A percentile compares a stretch with the other conserved stretches of the same genome.
phyloP scores from a whole-genome alignment of 2,888 invertebrate genomes.

The Germaria angustata region DNA sequence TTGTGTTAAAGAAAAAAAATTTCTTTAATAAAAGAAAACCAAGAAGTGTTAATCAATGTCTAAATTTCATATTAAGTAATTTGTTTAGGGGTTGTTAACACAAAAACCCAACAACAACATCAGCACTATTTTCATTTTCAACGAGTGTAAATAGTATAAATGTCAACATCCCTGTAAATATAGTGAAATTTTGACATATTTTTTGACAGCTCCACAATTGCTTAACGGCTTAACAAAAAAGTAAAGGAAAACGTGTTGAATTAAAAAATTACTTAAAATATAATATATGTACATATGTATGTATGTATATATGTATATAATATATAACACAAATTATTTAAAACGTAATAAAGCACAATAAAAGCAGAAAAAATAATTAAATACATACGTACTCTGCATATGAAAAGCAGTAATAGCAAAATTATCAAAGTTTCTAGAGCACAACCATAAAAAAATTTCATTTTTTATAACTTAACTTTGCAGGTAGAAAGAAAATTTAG shows the following conservation, averaged over 20 bases:
- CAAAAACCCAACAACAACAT: background rate
- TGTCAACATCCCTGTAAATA: conserved; percentile 54
- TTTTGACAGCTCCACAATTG: conserved; percentile 28
- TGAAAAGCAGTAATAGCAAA: conserved; percentile 11
- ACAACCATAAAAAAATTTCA: conserved; percentile 55
- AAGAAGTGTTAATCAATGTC: conserved; percentile 34
- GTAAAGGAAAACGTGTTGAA: conserved; percentile 26
- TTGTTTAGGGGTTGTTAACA: conserved; percentile 48
- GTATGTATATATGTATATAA: too few relatives aligned
- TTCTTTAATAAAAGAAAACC: conserved; percentile 2
- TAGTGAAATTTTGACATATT: conserved; percentile 33
- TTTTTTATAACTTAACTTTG: conserved; percentile 53
- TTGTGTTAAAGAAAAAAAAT: conserved; percentile 12
- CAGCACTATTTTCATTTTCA: conserved; percentile 6
- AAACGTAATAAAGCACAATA: conserved; percentile 38
- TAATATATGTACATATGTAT: too few relatives aligned
- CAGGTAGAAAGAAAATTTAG: conserved; percentile 25
- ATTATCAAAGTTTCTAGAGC: conserved; percentile 56
- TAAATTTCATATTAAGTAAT: background rate
- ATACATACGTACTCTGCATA: too few relatives aligned
- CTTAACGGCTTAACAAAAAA: conserved; percentile 10
- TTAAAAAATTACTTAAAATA: background rate
- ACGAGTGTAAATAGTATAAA: conserved; percentile 42
- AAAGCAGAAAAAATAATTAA: background rate
- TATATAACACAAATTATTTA: background rate